These are phyloP conservation scores for Urocolius indicus DNA, from an alignment of 2,113 vertebrate species.

Conservation along the genomic window DNA sequence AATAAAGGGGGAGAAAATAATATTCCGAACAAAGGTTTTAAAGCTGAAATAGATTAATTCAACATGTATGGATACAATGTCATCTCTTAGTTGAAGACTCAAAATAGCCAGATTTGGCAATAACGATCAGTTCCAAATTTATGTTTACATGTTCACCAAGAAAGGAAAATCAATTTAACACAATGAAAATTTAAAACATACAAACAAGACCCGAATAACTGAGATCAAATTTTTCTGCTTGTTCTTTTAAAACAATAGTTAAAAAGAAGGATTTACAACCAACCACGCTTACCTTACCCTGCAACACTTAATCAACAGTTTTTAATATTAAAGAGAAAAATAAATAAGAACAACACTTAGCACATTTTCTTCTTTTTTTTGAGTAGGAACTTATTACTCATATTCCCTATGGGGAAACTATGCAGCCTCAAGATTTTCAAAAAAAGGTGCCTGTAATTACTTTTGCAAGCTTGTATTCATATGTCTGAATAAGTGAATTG, in stretches of 20 bases:
- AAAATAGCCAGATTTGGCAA: not conserved
- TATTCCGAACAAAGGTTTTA: not conserved
- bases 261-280: not conserved
- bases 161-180: not conserved
- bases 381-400: not conserved
- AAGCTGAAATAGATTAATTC: not conserved
- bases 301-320: not conserved
- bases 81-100: not conserved
- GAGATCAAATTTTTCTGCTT: not conserved
- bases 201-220: not conserved
- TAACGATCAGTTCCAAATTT: not conserved
- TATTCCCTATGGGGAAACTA: slow-evolving; percentile 18
- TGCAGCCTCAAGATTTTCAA: slow-evolving; percentile 27
- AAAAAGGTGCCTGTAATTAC: slow-evolving; percentile 60
- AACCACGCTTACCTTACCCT: not conserved
- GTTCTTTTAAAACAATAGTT: not conserved
- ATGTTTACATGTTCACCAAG: not conserved
- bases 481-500: slow-evolving; percentile 57
- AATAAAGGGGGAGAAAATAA: not conserved
- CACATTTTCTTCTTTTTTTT: not conserved
- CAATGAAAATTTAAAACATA: not conserved
- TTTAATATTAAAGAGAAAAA: slow-evolving; percentile 21
- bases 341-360: not conserved
- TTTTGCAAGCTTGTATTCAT: slow-evolving; percentile 54
- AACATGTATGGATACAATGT: not conserved